These are phyloP conservation scores for Tolypeutes matacus DNA, from an alignment of 2,797 vertebrate species.

Conservation along the genomic window DNA sequence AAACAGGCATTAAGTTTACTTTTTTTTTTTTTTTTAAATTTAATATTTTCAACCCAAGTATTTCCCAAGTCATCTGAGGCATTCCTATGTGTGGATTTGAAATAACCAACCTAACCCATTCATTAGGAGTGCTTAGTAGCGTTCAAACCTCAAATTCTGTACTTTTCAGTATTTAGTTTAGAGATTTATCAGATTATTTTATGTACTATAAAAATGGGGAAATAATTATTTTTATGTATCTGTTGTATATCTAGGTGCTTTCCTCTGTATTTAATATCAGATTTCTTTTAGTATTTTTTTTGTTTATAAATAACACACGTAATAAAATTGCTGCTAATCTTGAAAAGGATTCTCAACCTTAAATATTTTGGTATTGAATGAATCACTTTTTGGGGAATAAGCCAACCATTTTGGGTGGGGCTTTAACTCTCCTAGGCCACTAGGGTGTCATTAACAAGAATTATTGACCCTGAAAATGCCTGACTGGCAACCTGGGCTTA, in stretches of 20 bases:
- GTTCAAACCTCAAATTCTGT: not conserved
- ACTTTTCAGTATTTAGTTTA: conserved; percentile 38
- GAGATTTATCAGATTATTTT: conserved; percentile 11
- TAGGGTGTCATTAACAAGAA: conserved; percentile 55
- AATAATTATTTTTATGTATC: not conserved
- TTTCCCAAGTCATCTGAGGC: conserved; percentile 33
- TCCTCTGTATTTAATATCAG: not conserved
- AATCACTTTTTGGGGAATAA: not conserved
- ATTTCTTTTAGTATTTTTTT: not conserved
- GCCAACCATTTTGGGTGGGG: not conserved
- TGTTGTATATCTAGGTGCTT: not conserved
- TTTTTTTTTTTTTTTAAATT: not conserved
- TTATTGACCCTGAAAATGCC: conserved; percentile 59
- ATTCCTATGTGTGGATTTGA: not conserved
- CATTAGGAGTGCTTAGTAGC: not conserved
- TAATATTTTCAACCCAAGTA: conserved; percentile 30
- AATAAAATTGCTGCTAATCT: conserved; percentile 28
- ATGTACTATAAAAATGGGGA: not conserved
- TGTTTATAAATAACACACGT: not conserved
- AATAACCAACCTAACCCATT: not conserved
- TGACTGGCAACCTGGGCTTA: not conserved
- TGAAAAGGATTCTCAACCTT: conserved; percentile 30
- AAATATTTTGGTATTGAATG: conserved; percentile 20
- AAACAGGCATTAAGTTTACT: not conserved
- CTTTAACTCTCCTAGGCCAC: conserved; percentile 1